Evolutionary conservation across 2,113 vertebrate genomes (phyloP), one percentile per base, ranked within the genome.

Genomic region (Chiloscyllium plagiosum): DNA sequence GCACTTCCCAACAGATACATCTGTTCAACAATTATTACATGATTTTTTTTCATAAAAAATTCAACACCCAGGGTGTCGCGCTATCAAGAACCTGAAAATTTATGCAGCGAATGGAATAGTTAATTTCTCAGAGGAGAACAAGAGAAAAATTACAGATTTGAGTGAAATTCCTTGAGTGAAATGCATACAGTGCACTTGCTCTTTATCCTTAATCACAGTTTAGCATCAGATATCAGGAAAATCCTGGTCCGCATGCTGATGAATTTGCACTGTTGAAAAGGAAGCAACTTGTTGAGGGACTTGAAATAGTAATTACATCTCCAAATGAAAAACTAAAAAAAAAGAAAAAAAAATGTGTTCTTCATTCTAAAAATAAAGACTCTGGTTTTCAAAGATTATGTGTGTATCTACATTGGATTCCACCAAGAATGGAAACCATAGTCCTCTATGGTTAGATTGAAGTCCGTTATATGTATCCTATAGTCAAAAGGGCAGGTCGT

Each of bases 21-120:
- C 98, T 99, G 99, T 99, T 99, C 98, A 98, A 99, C 98, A 99
- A 99, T 99, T 99, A 99, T 99, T 99, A 99, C 98, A 99, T 98
- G 98, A 98, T 98, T 99, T 99, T 98, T 89, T 98, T 97, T 98
- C 98, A 99, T 99, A 98, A 99, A 99, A 99, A 98, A 99, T 99
- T 99, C 98, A 99, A 98, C 98, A 99, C 98, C 98, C 98, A 97
- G 97, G 98, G 98, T 98, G 98, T 99, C 98, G 97, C 98, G 98
- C 97, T 97, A 98, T 98, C 98, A 98, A 98, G 94, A 99, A 99
- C 98, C 98, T 98, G 98, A 98, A 98, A 99, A 99, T 99, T 97
- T 99, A 99, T 99, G 98, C 98, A 98, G 98, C 97, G 98, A 98
- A 98, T 98, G 98, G 98, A 99, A 99, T 98, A 98, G 97, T 98